Evolutionary conservation across 2,888 invertebrate species (phyloP), one percentile per base, ranked within the genome.

Genomic region (Agrotis puta): DNA sequence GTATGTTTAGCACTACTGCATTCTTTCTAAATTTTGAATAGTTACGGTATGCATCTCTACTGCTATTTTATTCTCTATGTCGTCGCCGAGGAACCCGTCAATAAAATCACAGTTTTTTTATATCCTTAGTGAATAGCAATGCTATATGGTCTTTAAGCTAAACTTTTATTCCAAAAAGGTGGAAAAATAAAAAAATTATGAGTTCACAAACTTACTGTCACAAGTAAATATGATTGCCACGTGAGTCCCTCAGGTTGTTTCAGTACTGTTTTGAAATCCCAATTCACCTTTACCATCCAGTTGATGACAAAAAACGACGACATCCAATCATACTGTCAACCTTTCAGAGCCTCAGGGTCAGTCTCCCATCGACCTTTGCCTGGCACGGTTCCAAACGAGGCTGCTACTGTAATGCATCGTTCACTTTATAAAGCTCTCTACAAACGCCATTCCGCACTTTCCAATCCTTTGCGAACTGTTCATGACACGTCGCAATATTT

Each of bases 401-500:
- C 72, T 33, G 22, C 51, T 27, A 53, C 58, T 54, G 50, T 65
- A 22, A 43, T 4, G 22, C n/a, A 47, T 68, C 18, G 5, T 48
- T 53, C 51, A 48, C 66, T 67, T 67, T 48, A 47, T n/a, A 53
- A 71, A 75, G 47, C 71, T 79, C 20, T 58, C 54, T 54, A 56
- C 64, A 66, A 79, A 78, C 66, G 58, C 54, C 33, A 51, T 65
- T 70, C 53, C 39, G 11, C 45, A 54, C 59, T 74, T 70, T 71
- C 11, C 53, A 76, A 68, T 81, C 64, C 71, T 71, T 74, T 70
- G 59, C 54, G 63, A 54, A 11, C 45, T 70, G 61, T 64, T 71
- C 47, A 24, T 74, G 78, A 81, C 70, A 81, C 61, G 70, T 66
- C 63, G 66, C 61, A 75, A 78, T 81, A 75, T 75, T 81, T 78